Evolutionary conservation across 1,140 invertebrate species (phyloP).

Genomic region (Bilobella aurantiaca): DNA sequence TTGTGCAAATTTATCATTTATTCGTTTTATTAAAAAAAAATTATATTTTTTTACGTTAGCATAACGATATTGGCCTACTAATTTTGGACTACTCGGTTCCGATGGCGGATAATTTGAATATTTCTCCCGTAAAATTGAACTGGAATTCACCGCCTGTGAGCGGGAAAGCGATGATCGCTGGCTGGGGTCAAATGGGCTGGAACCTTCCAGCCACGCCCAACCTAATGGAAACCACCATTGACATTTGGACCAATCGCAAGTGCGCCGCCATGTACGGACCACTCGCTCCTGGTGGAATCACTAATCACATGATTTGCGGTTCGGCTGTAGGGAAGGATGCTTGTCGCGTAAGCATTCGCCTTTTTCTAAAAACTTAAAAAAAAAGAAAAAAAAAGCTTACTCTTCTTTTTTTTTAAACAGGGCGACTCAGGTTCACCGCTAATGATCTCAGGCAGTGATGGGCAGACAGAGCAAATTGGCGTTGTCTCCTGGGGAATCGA

Average conservation of each 20-base stretch:
- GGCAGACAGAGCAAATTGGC: constrained; percentile 3
- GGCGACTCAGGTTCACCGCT: background rate
- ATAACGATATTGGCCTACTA: constrained; percentile 28
- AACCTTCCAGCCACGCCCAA: constrained; percentile 7
- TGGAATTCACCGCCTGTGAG: background rate
- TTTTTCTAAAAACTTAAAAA: background rate
- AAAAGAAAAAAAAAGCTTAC: background rate
- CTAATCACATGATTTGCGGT: constrained; percentile 23
- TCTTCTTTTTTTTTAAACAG: background rate
- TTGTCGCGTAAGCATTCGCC: constrained; percentile 23
- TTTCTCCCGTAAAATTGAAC: constrained; percentile 14
- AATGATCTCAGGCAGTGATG: background rate
- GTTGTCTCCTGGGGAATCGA: constrained; percentile 3
- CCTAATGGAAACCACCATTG: constrained; percentile 16
- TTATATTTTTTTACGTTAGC: constrained; percentile 19
- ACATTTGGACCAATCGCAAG: constrained; percentile 20
- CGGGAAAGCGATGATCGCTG: constrained; percentile 21
- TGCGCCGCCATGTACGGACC: constrained; percentile 19
- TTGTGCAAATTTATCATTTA: too few relatives aligned
- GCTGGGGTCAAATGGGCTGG: constrained; percentile 25
- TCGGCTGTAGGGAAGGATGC: constrained; percentile 20
- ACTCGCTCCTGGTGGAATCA: constrained; percentile 24
- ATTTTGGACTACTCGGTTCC: constrained; percentile 11
- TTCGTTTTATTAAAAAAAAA: too few relatives aligned
- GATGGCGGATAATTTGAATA: constrained; percentile 9